These are phyloP conservation scores for Enteromius afrohamiltoni DNA, from an alignment of 2,797 vertebrate genomes.

Conservation along the genomic window DNA sequence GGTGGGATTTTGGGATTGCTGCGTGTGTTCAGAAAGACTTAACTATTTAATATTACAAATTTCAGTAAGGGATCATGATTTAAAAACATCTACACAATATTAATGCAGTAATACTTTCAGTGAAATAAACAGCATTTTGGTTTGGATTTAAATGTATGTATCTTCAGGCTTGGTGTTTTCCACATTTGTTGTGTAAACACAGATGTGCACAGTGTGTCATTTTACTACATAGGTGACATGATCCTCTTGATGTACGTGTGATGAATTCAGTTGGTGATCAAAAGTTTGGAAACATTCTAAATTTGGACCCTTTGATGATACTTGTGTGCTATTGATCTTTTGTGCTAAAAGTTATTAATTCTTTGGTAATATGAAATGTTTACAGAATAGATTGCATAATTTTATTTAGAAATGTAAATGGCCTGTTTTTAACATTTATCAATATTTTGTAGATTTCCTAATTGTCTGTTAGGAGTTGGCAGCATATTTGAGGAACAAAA, in stretches of 20 bases:
- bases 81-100: constrained; percentile 15
- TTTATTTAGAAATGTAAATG: neutral
- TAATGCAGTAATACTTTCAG: constrained; percentile 52
- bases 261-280: constrained; percentile 18
- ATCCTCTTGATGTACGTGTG: constrained; percentile 29
- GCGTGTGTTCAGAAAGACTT: neutral
- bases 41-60: neutral
- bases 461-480: neutral
- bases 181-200: constrained; percentile 67
- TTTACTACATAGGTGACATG: constrained; percentile 50
- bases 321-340: neutral
- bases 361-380: neutral
- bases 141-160: constrained; percentile 61
- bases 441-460: neutral
- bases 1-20: neutral
- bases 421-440: neutral
- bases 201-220: constrained; percentile 57
- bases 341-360: neutral
- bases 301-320: constrained; percentile 3
- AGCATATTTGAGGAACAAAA: neutral
- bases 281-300: constrained; percentile 10
- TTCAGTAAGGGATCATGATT: neutral
- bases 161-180: constrained; percentile 52
- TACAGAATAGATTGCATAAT: neutral
- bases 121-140: constrained; percentile 58